phyloP scores from a whole-genome alignment of 2,888 invertebrate genomes.

The Chironomus tentans region DNA sequence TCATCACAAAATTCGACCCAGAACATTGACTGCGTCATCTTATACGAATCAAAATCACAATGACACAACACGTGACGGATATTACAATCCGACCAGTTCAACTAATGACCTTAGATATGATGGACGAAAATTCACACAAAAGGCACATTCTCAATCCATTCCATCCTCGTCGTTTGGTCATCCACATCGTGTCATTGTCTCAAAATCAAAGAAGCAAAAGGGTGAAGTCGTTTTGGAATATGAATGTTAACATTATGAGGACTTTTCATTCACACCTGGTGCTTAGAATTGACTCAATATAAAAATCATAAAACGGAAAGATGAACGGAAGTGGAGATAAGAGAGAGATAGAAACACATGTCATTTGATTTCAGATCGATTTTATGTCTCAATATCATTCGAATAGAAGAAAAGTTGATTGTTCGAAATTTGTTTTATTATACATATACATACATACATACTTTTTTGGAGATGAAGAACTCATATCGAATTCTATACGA shows the following conservation, averaged over 20 bases:
- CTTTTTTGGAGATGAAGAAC: too few species aligned
- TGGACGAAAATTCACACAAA: not conserved
- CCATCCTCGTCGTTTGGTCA: constrained; percentile 3
- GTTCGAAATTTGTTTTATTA: too few species aligned
- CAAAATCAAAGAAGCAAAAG: constrained; percentile 28
- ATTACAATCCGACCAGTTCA: not conserved
- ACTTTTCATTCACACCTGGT: not conserved
- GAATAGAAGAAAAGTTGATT: too few species aligned
- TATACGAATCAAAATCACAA: not conserved
- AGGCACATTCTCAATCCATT: not conserved
- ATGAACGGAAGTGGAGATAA: not conserved
- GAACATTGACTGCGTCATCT: not conserved
- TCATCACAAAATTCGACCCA: not conserved
- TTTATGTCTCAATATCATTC: too few species aligned
- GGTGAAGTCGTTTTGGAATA: constrained; percentile 28
- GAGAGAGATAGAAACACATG: not conserved
- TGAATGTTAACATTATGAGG: constrained; percentile 27
- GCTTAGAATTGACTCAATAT: not conserved
- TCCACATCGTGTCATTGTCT: constrained; percentile 28
- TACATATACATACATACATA: too few species aligned
- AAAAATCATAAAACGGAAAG: not conserved
- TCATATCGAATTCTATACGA: too few species aligned
- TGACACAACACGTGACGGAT: not conserved
- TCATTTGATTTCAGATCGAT: too few species aligned
- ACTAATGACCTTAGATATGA: not conserved